phyloP scores from a whole-genome alignment of 1,140 invertebrate genomes.

The Drosophila sp. region DNA sequence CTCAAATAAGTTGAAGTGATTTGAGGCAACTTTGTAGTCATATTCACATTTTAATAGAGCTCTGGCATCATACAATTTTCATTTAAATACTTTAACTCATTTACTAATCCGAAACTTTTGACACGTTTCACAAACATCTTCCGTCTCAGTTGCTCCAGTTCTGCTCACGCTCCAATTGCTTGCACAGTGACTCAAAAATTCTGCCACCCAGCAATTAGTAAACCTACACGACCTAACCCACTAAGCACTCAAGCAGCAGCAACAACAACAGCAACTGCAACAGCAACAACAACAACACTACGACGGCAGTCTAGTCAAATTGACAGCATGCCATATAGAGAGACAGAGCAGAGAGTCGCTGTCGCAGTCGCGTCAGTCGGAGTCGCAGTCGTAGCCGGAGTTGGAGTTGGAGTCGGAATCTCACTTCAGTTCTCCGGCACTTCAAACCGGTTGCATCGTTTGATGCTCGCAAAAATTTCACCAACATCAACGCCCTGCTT shows the following conservation, averaged over 20 bases:
- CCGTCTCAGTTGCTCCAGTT: slow-evolving; percentile 1
- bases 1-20: neutral
- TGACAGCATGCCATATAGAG: slow-evolving; percentile 51
- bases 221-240: slow-evolving; percentile 79
- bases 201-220: slow-evolving; percentile 78
- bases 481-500: slow-evolving; percentile 57
- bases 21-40: slow-evolving; percentile 4
- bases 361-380: too few relatives aligned
- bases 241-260: slow-evolving; percentile 66
- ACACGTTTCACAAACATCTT: slow-evolving; percentile 66
- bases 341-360: neutral
- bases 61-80: slow-evolving; percentile 19
- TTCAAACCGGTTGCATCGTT: slow-evolving; percentile 65
- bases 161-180: slow-evolving; percentile 70
- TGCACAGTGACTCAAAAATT: slow-evolving; percentile 70
- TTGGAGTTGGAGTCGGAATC: slow-evolving; percentile 9
- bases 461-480: slow-evolving; percentile 56
- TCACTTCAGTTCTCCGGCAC: slow-evolving; percentile 30
- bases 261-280: slow-evolving; percentile 14
- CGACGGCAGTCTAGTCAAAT: slow-evolving; percentile 54
- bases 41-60: slow-evolving; percentile 29
- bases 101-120: slow-evolving; percentile 73
- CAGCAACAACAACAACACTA: slow-evolving; percentile 22
- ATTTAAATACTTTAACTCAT: slow-evolving; percentile 64
- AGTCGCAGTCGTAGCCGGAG: neutral